phyloP scores from a whole-genome alignment of 2,888 invertebrate species.

The Dorcus hopei region DNA sequence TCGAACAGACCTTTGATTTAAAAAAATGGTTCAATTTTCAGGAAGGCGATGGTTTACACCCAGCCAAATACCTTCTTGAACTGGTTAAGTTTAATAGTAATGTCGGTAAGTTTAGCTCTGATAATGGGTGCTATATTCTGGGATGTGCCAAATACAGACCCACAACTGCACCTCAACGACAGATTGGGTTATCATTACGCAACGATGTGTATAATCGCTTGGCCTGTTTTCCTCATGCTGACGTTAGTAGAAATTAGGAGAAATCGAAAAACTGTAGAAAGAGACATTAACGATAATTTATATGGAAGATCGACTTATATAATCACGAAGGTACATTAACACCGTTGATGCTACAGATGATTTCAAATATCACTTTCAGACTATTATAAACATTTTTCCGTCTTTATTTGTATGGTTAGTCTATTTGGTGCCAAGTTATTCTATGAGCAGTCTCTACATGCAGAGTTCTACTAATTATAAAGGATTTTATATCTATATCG shows the following conservation, averaged over 20 bases:
- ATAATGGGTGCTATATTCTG: constrained; percentile 85
- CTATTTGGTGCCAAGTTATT: constrained; percentile 83
- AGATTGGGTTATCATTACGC: constrained; percentile 85
- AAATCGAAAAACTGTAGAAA: constrained; percentile 64
- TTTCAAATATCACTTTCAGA: constrained; percentile 52
- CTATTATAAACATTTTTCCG: constrained; percentile 73
- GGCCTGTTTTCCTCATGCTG: constrained; percentile 73
- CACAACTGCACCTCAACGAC: constrained; percentile 70
- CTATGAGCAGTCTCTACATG: constrained; percentile 81
- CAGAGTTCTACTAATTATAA: constrained; percentile 64
- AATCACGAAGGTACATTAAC: constrained; percentile 66
- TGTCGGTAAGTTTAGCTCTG: constrained; percentile 79
- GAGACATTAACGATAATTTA: constrained; percentile 76
- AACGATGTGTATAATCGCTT: constrained; percentile 71
- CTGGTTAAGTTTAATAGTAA: constrained; percentile 73
- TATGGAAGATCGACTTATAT: constrained; percentile 79
- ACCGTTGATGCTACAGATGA: not conserved
- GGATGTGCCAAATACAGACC: constrained; percentile 78
- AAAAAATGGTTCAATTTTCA: constrained; percentile 34
- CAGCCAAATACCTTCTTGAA: constrained; percentile 81
- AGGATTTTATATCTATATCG: constrained; percentile 70
- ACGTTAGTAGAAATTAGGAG: constrained; percentile 57
- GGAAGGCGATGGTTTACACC: constrained; percentile 72
- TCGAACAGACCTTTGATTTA: too few relatives aligned
- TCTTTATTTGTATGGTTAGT: constrained; percentile 78